Evolutionary conservation across 1,140 invertebrate genomes (phyloP), one percentile per base, ranked within the genome.

Genomic region (Neodiprion pinetum): DNA sequence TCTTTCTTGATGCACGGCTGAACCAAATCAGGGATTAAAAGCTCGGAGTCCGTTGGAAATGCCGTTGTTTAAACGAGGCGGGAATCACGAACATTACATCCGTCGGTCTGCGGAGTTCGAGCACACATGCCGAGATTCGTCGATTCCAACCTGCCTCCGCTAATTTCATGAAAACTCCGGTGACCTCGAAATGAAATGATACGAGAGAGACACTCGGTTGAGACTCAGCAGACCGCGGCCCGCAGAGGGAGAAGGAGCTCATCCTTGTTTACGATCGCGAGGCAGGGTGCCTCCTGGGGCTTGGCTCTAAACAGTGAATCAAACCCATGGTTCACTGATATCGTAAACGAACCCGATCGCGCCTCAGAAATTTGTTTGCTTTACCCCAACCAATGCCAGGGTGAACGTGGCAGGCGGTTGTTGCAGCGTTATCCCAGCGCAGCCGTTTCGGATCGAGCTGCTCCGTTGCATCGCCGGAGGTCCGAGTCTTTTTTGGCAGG

Each of bases 311-410:
- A 61, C 53, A 14, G 53, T 61, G 53, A 61, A 61, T 9, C 53
- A 9, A 61, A 61, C 53, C 53, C 53, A 40, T 40, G 53, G 53
- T 61, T 61, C 53, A 61, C 53, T 61, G 53, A 61, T 61, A 61
- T 61, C 53, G 53, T 61, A 61, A 61, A 61, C 53, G 53, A 9
- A 61, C 53, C 53, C 5, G 28, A 40, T 61, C 53, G 53, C 53
- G n/a, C 5, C 79, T 82, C 75, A 80, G 78, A 79, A 81, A 86
- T 82, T 79, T 81, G 83, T 85, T 86, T 86, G 85, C 84, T 84
- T 84, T 86, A 81, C 80, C 82, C 0, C 11, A 61, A 84, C 81
- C 82, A 80, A 81, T 82, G 83, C 82, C 80, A 84, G 84, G 84
- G 84, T 86, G 84, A 85, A 85, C 73, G 84, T 78, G 72, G 75